Evolutionary conservation across 2,797 vertebrate species (phyloP).

Genomic region (Salmo trutta): DNA sequence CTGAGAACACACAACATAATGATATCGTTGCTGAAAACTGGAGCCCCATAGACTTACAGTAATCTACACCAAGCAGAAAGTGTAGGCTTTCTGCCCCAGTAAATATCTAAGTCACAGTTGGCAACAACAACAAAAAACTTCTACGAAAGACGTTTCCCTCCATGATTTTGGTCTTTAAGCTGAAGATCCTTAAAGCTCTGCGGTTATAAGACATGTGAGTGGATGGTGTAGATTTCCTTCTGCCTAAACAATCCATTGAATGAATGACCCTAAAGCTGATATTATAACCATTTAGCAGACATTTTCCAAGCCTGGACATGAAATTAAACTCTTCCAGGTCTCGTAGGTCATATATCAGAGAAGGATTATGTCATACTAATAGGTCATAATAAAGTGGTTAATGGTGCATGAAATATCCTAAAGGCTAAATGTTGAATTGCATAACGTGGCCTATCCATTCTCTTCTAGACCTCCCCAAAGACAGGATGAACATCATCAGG

Average conservation of each 20-base stretch:
- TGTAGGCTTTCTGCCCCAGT: not conserved
- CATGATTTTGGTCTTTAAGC: not conserved
- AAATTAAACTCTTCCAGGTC: not conserved
- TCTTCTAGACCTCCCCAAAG: not conserved
- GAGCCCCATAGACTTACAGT: not conserved
- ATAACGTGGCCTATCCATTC: not conserved
- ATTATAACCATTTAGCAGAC: not conserved
- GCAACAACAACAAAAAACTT: not conserved
- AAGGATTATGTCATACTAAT: not conserved
- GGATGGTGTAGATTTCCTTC: not conserved
- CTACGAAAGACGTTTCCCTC: not conserved
- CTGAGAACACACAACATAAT: not conserved
- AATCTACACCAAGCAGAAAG: not conserved
- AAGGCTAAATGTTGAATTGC: not conserved
- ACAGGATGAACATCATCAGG: not conserved
- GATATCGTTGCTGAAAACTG: not conserved
- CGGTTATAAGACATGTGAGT: slow-evolving; percentile 3
- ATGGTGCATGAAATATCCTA: slow-evolving; percentile 7
- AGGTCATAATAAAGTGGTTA: not conserved
- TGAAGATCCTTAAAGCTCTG: slow-evolving; percentile 13
- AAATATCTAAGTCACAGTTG: slow-evolving; percentile 2
- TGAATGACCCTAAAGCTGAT: not conserved
- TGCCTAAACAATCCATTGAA: not conserved
- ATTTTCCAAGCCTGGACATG: not conserved
- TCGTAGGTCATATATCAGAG: not conserved